Evolutionary conservation across 2,113 vertebrate species (phyloP), one percentile per base, ranked within the genome.

Genomic region (Aspiorhynchus laticeps): DNA sequence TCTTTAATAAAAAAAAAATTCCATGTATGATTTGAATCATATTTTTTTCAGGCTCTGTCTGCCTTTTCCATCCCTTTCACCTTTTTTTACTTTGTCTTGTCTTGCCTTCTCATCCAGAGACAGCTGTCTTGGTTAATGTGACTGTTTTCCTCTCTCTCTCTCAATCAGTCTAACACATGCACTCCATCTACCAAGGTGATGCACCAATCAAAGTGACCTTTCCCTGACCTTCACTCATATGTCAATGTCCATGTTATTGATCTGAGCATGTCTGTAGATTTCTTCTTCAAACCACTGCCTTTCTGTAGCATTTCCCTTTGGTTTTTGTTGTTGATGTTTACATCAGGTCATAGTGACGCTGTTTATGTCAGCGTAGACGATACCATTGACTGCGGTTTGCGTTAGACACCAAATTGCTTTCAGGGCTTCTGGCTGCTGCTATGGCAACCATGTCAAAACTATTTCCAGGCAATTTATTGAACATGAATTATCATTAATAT

Each of bases 391-490:
- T 63, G 36, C 7, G 41, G 36, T 65, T 82, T 65, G 38, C 0
- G 2, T 43, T 43, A 43, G 59, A 65, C 59, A 43, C 24, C 43
- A 81, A 81, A 81, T 46, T 81, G 59, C 59, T 65, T 80, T 59
- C 21, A 38, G 11, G 78, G 53, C 51, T 81, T 19, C 75, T 65
- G 80, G 15, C 59, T 65, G 80, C 80, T 81, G 7, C 80, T 5
- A 80, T 65, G 38, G 80, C 14, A 81, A 81, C 59, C 14, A 81
- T 65, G 12, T 46, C 59, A 81, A 81, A 81, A 65, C 59, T 81
- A 81, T 65, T 43, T 65, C 36, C n/a, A 11, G 38, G 31, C 7
- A 81, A 43, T 81, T 65, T 65, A 81, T 65, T 65, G 14, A 81
- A 81, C 59, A 43, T 19, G 80, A 46, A 26, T 81, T 81, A 43